A percentile compares a stretch with the other conserved stretches of the same genome.
Evolutionary conservation across 2,113 vertebrate genomes (phyloP).

Genomic region (Apistogramma diplotaenia): DNA sequence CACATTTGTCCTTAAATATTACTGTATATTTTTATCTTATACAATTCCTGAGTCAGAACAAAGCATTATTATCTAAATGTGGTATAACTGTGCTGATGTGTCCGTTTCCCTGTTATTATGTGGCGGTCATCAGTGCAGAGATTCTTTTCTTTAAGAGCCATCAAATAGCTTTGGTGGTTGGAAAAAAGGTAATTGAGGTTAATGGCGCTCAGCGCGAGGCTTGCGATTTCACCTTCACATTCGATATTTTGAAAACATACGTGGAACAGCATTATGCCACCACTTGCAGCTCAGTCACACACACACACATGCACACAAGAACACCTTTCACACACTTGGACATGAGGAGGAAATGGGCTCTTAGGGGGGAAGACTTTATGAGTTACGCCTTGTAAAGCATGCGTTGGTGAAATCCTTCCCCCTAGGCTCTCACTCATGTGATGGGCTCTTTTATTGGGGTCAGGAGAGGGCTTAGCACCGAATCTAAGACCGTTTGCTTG

Average conservation of each 20-base stretch:
- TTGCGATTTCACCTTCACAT: background rate
- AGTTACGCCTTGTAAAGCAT: constrained; percentile 60
- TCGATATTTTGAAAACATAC: constrained; percentile 2
- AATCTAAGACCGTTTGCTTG: background rate
- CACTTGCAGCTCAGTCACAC: constrained; percentile 3
- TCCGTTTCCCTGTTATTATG: background rate
- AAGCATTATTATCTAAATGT: background rate
- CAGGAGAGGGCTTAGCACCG: constrained; percentile 28
- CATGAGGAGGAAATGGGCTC: constrained; percentile 50
- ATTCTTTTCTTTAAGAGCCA: too few relatives aligned
- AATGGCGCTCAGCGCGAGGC: background rate
- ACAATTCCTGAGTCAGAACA: too few relatives aligned
- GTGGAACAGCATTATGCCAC: background rate
- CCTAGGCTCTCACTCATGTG: constrained; percentile 55
- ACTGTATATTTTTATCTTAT: background rate
- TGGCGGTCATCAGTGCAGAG: background rate
- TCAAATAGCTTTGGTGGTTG: background rate
- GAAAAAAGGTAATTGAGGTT: background rate
- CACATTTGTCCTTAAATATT: background rate
- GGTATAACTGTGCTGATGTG: background rate
- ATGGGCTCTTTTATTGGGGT: constrained; percentile 69
- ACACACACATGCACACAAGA: background rate
- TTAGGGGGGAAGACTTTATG: constrained; percentile 44
- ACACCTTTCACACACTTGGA: constrained; percentile 22
- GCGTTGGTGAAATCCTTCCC: constrained; percentile 51